A percentile compares a stretch with the other conserved stretches of the same genome.
These are phyloP conservation scores for Fopius arisanus DNA, from an alignment of 1,140 invertebrate species.

Conservation along the genomic window DNA sequence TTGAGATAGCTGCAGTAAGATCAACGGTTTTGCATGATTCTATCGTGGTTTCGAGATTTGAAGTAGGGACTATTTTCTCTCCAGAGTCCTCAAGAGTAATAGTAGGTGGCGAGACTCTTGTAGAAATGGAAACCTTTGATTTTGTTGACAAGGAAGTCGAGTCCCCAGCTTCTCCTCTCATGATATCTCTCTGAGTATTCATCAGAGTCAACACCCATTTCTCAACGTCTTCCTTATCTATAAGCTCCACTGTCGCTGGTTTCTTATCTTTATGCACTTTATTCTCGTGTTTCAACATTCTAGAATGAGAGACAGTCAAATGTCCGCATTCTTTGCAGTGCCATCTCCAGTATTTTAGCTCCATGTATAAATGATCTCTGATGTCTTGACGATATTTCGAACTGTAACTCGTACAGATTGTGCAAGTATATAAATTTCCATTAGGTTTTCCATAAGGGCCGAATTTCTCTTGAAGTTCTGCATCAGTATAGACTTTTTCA, in stretches of 20 bases:
- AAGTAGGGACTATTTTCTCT: neutral
- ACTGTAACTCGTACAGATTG: slow-evolving; percentile 65
- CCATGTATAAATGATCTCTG: slow-evolving; percentile 67
- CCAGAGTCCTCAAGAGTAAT: slow-evolving; percentile 17
- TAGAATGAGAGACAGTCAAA: slow-evolving; percentile 39
- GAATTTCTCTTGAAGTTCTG: slow-evolving; percentile 37
- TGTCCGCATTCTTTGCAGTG: slow-evolving; percentile 53
- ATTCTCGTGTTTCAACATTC: slow-evolving; percentile 45
- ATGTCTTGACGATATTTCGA: slow-evolving; percentile 65
- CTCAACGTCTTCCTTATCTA: slow-evolving; percentile 47
- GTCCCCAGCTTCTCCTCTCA: slow-evolving; percentile 19
- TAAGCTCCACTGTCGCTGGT: slow-evolving; percentile 42
- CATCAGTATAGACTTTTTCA: neutral
- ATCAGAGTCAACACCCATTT: slow-evolving; percentile 52
- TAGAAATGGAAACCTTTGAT: slow-evolving; percentile 21
- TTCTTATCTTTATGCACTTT: slow-evolving; percentile 27
- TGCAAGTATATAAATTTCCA: slow-evolving; percentile 61
- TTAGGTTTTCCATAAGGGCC: slow-evolving; percentile 58
- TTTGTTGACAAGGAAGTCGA: slow-evolving; percentile 7
- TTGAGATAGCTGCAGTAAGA: slow-evolving; percentile 21
- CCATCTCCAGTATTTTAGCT: slow-evolving; percentile 65
- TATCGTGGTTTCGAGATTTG: neutral
- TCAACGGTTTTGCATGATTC: slow-evolving; percentile 23
- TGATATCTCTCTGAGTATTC: slow-evolving; percentile 29
- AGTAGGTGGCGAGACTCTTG: neutral